Conservation (phyloP, 2,888 invertebrate species). For the Drosophila meridiana region DNA sequence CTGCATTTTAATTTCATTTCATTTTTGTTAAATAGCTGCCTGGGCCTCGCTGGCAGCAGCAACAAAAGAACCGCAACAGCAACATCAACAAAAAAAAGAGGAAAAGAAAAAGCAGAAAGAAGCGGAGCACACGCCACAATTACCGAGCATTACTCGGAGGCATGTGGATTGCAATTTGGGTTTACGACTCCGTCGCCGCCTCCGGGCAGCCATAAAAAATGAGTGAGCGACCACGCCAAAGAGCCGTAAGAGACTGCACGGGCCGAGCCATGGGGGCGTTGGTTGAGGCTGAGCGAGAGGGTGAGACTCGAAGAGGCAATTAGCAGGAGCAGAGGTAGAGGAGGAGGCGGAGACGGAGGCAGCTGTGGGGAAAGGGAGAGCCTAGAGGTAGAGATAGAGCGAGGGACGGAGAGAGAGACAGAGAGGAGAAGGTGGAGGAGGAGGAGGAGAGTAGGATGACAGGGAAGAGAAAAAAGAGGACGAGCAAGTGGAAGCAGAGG, state of each 20-base stretch:
- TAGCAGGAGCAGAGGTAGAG: background rate
- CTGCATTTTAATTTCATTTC: slow-evolving; percentile 74
- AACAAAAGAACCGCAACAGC: slow-evolving; percentile 20
- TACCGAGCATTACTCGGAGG: slow-evolving; percentile 47
- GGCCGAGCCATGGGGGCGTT: background rate
- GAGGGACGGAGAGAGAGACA: background rate
- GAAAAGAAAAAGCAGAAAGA: background rate
- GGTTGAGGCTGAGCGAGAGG: background rate
- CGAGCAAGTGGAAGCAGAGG: no score
- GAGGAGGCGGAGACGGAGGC: no score
- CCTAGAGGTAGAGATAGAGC: background rate
- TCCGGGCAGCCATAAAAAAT: slow-evolving; percentile 36
- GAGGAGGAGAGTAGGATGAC: no score
- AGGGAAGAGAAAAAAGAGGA: no score
- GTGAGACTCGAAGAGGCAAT: background rate
- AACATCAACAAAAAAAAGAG: background rate
- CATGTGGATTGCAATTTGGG: slow-evolving; percentile 71
- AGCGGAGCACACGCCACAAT: slow-evolving; percentile 56
- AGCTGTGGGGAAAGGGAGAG: background rate
- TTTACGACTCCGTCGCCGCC: slow-evolving; percentile 58
- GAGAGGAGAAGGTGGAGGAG: background rate
- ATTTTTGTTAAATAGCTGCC: slow-evolving; percentile 64
- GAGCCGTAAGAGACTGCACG: slow-evolving; percentile 6
- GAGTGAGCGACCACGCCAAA: slow-evolving; percentile 16
- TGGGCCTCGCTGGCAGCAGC: slow-evolving; percentile 15